Percentiles rank a stretch among this genome's conserved stretches.
phyloP scores from a whole-genome alignment of 2,113 vertebrate species.

The Carassius auratus region DNA sequence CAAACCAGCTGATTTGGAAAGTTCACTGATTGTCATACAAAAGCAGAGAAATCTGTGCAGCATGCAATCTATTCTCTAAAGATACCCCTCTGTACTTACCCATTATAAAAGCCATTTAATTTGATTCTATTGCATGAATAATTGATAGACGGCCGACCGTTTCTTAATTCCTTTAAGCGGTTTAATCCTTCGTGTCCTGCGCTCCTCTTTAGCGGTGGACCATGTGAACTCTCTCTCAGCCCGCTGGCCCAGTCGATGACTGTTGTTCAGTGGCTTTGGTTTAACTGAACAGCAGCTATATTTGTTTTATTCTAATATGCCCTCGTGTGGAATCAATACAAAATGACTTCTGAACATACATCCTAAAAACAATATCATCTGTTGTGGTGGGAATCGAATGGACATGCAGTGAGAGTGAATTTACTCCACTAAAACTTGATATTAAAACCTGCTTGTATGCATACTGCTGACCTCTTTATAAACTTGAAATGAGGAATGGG shows the following conservation, averaged over 20 bases:
- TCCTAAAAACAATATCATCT: neutral
- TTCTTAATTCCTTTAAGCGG: slow-evolving; percentile 45
- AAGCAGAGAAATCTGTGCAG: slow-evolving; percentile 29
- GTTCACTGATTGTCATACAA: neutral
- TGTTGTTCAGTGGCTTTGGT: slow-evolving; percentile 11
- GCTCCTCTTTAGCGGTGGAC: slow-evolving; percentile 39
- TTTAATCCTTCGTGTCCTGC: slow-evolving; percentile 48
- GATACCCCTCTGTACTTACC: slow-evolving; percentile 39
- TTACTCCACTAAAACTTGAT: neutral
- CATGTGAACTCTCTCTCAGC: slow-evolving; percentile 24
- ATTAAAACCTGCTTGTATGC: neutral
- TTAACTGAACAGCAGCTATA: slow-evolving; percentile 29
- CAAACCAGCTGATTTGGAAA: slow-evolving; percentile 1
- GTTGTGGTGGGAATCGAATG: no score
- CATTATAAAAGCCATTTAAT: slow-evolving; percentile 49
- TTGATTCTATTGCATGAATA: slow-evolving; percentile 50
- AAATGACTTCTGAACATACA: slow-evolving; percentile 3
- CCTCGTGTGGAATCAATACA: slow-evolving; percentile 13
- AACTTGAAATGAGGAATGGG: neutral
- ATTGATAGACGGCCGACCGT: slow-evolving; percentile 44
- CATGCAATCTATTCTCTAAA: slow-evolving; percentile 24
- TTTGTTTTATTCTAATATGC: slow-evolving; percentile 23
- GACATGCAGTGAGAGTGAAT: neutral
- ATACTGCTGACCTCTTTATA: slow-evolving; percentile 4
- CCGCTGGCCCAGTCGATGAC: neutral